Evolutionary conservation across 53 echinoderm and acorn worm genomes (phyloP), one percentile per base, ranked within the genome.

Genomic region (Crossaster papposus): DNA sequence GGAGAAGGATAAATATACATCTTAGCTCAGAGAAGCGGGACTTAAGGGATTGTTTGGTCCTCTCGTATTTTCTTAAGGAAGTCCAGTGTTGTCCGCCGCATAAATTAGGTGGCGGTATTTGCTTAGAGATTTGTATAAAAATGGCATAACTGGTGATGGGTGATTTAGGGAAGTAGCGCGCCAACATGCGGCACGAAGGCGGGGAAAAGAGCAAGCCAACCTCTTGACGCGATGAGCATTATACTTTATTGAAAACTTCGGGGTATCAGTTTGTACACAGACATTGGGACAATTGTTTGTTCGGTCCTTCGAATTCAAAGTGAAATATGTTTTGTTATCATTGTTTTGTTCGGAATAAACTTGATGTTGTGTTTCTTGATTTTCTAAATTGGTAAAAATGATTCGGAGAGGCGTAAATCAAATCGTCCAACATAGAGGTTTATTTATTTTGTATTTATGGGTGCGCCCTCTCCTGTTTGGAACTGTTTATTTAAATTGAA

Each of bases 81-180:
- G 36, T 32, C 44, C 68, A 2, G 82, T 65, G 44, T 70, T 51
- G 70, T 65, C n/a, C 26, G 31, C 65, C 64, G 68, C 38, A 86
- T 86, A 86, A 86, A 86, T 86, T 72, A 75, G 36, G 72, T n/a
- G 26, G 36, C 77, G 36, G 58, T 86, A 86, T 86, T 86, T 86
- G 77, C 86, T 34, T 86, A 58, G 36, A 62, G 86, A 63, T 54
- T 58, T 86, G 86, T 86, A 64, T 81, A 37, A 86, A n/a, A 30
- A 75, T 26, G 2, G 15, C 74, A 86, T 86, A 75, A 76, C 86
- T 86, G 75, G 54, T 1, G n/a, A n/a, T 38, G 0, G 54, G 29
- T 86, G 86, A 86, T 85, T 85, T 85, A 85, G 53, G 70, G 36
- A n/a, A 6, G 51, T 17, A 4, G 55, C 18, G 12, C 22, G 83